Percentiles rank a stretch among this genome's conserved stretches.
phyloP scores from a whole-genome alignment of 2,797 vertebrate genomes.

The Sebastes itinus region DNA sequence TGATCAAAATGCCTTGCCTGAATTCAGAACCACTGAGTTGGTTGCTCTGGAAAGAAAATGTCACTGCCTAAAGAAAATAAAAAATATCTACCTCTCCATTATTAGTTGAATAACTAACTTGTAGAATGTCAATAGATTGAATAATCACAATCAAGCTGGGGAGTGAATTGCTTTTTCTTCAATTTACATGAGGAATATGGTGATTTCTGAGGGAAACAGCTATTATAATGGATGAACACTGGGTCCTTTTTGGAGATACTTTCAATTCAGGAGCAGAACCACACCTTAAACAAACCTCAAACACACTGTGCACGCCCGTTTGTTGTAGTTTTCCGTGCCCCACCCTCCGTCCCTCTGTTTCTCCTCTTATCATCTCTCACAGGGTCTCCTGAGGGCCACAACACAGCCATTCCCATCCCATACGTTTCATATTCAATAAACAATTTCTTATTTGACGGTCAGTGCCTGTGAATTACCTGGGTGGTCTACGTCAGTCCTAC shows the following conservation, averaged over 20 bases:
- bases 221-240: background rate
- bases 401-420: background rate
- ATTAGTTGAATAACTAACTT: background rate
- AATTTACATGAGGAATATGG: accelerated
- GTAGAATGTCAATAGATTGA: background rate
- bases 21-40: background rate
- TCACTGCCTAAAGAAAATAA: accelerated
- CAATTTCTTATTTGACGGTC: background rate
- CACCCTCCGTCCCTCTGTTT: background rate
- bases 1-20: background rate
- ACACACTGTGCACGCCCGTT: background rate
- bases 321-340: background rate
- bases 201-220: background rate
- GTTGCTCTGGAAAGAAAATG: background rate
- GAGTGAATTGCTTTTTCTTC: background rate
- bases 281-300: background rate
- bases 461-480: background rate
- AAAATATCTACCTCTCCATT: too few species aligned
- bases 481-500: background rate
- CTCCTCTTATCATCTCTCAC: background rate
- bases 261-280: background rate
- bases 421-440: background rate
- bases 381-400: background rate
- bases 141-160: background rate
- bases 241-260: background rate